Percentiles rank a stretch among this genome's conserved stretches.
phyloP scores from a whole-genome alignment of 2,888 invertebrate genomes.

The Pachymerium ferrugineum region DNA sequence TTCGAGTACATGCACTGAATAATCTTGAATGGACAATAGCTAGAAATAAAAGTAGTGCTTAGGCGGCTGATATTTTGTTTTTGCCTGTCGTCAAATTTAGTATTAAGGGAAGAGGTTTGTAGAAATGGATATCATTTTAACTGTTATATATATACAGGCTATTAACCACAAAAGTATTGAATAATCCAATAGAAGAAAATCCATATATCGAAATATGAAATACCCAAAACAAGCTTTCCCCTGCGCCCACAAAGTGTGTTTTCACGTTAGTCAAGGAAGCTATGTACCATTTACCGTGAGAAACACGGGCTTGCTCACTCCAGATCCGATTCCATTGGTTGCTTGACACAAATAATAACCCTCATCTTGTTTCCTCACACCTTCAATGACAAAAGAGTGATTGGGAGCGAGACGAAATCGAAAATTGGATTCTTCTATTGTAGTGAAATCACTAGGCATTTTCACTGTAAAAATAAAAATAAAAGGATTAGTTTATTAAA shows the following conservation, averaged over 20 bases:
- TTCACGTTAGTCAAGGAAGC: conserved; percentile 29
- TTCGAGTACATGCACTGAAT: too few relatives aligned
- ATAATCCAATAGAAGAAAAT: too few relatives aligned
- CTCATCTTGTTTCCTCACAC: conserved; percentile 50
- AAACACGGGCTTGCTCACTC: conserved; percentile 48
- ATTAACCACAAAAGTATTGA: too few relatives aligned
- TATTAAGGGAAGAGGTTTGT: too few relatives aligned
- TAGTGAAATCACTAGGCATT: conserved; percentile 30
- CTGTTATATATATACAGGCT: too few relatives aligned
- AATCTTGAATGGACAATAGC: too few relatives aligned
- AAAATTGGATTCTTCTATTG: conserved; percentile 28
- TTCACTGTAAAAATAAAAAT: conserved; percentile 41
- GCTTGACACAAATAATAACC: conserved; percentile 48
- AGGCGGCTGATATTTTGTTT: too few relatives aligned
- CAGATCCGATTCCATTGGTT: conserved; percentile 47
- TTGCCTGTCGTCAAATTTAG: too few relatives aligned
- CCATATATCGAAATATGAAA: too few relatives aligned
- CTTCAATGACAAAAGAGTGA: conserved; percentile 52
- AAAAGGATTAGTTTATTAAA: not conserved
- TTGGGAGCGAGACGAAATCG: conserved; percentile 40
- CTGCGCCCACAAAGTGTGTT: not conserved
- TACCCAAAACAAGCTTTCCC: too few relatives aligned
- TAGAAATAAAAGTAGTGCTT: too few relatives aligned
- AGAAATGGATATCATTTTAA: too few relatives aligned
- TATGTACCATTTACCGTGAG: conserved; percentile 47